Conservation (phyloP, 1,140 invertebrate species). For the Macrobrachium nipponense region DNA sequence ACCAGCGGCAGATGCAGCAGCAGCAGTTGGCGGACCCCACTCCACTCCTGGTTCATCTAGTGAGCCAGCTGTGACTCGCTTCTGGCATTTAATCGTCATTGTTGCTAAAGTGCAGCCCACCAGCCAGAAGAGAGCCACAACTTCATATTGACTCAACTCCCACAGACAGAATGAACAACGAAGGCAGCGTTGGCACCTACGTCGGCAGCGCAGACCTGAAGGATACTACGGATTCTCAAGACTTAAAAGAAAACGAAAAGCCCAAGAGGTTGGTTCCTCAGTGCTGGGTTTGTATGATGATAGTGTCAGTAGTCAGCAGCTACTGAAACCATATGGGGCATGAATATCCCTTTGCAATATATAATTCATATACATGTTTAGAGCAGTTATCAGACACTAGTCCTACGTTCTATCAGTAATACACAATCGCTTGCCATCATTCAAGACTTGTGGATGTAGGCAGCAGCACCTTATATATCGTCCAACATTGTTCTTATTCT, state of each 20-base stretch:
- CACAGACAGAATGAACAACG: slow-evolving; percentile 51
- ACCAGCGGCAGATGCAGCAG: slow-evolving; percentile 32
- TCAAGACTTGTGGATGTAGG: slow-evolving; percentile 50
- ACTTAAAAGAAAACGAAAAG: slow-evolving; percentile 56
- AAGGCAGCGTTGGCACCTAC: slow-evolving; percentile 37
- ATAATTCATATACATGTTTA: slow-evolving; percentile 27
- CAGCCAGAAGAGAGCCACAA: slow-evolving; percentile 55
- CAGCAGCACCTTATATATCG: slow-evolving; percentile 32
- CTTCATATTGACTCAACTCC: slow-evolving; percentile 33
- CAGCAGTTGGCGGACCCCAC: slow-evolving; percentile 12
- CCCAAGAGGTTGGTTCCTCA: slow-evolving; percentile 62
- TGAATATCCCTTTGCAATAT: slow-evolving; percentile 53
- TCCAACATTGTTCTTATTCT: slow-evolving; percentile 30
- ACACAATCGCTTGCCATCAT: slow-evolving; percentile 40
- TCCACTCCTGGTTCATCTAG: background rate
- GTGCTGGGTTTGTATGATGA: slow-evolving; percentile 56
- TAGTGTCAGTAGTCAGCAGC: slow-evolving; percentile 49
- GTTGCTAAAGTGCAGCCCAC: slow-evolving; percentile 16
- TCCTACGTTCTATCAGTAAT: slow-evolving; percentile 21
- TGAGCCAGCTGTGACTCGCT: slow-evolving; percentile 46
- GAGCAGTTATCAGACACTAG: slow-evolving; percentile 43
- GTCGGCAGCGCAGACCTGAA: slow-evolving; percentile 39
- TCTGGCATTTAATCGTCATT: slow-evolving; percentile 27
- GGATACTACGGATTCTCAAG: slow-evolving; percentile 42
- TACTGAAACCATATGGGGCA: slow-evolving; percentile 53